These are phyloP conservation scores for Marronus borbonicus DNA, from an alignment of 2,888 invertebrate genomes.

Conservation along the genomic window DNA sequence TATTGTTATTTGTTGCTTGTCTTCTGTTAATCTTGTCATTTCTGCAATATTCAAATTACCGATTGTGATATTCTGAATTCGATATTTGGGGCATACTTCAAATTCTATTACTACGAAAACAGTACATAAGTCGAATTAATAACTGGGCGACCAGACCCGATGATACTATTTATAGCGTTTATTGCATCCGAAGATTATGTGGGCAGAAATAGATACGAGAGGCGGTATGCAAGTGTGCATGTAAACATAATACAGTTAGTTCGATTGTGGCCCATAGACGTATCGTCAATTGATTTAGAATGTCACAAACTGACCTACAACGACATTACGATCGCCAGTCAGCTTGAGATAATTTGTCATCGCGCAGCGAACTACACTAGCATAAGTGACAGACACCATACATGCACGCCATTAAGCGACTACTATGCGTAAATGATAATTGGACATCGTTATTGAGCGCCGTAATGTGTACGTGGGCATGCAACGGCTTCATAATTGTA, in stretches of 20 bases:
- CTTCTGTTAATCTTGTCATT: too few species aligned
- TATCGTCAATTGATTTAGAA: constrained; percentile 31
- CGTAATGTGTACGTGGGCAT: not conserved
- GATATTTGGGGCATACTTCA: not conserved
- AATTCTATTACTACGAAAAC: not conserved
- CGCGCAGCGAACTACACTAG: not conserved
- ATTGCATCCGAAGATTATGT: constrained; percentile 31
- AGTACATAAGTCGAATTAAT: constrained; percentile 26
- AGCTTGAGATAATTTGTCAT: constrained; percentile 17
- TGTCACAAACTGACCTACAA: constrained; percentile 34
- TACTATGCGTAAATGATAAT: constrained; percentile 29
- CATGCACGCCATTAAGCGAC: not conserved
- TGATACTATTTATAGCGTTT: constrained; percentile 33
- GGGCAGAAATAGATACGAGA: constrained; percentile 31
- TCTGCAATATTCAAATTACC: not conserved
- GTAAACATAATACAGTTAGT: constrained; percentile 25
- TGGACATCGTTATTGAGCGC: not conserved
- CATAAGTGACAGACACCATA: not conserved
- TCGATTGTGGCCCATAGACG: constrained; percentile 20
- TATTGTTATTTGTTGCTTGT: too few species aligned
- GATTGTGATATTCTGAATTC: not conserved
- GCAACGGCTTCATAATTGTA: too few species aligned
- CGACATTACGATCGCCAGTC: constrained; percentile 8
- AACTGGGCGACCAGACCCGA: constrained; percentile 22
- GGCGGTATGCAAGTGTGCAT: not conserved